Conservation (phyloP, 2,888 invertebrate species). For the Pantelozetes paolii region DNA sequence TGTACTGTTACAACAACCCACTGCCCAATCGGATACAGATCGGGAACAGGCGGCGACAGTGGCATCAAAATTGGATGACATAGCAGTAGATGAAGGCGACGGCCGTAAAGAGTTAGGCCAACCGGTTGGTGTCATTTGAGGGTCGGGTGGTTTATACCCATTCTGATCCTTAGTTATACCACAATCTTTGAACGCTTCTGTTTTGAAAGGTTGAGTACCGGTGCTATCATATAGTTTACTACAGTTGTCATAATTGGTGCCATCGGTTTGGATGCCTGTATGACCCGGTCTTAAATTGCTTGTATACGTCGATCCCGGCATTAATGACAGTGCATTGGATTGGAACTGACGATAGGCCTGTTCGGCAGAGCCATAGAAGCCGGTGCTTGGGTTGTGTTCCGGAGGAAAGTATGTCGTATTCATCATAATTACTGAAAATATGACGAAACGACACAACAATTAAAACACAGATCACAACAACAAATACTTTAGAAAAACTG, state of each 20-base stretch:
- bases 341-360: conserved; percentile 51
- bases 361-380: conserved; percentile 85
- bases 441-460: conserved; percentile 4
- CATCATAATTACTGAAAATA: conserved; percentile 33
- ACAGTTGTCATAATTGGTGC: conserved; percentile 44
- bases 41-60: conserved; percentile 45
- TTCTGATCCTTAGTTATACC: conserved; percentile 45
- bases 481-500: neutral
- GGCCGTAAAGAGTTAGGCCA: conserved; percentile 42
- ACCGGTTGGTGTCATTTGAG: conserved; percentile 44
- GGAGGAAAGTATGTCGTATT: conserved; percentile 38
- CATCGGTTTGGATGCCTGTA: conserved; percentile 60
- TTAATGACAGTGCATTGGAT: conserved; percentile 37
- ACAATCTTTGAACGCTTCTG: conserved; percentile 43
- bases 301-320: conserved; percentile 71
- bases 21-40: conserved; percentile 50
- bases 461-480: conserved; percentile 33
- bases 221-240: conserved; percentile 47
- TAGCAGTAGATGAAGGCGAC: conserved; percentile 42
- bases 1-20: conserved; percentile 54
- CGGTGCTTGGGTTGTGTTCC: conserved; percentile 51
- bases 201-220: conserved; percentile 43
- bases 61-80: conserved; percentile 44
- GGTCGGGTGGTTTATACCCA: conserved; percentile 46
- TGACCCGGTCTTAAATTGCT: conserved; percentile 66